Evolutionary conservation across 2,113 vertebrate genomes (phyloP), one percentile per base, ranked within the genome.

Genomic region (Mohoua ochrocephala): DNA sequence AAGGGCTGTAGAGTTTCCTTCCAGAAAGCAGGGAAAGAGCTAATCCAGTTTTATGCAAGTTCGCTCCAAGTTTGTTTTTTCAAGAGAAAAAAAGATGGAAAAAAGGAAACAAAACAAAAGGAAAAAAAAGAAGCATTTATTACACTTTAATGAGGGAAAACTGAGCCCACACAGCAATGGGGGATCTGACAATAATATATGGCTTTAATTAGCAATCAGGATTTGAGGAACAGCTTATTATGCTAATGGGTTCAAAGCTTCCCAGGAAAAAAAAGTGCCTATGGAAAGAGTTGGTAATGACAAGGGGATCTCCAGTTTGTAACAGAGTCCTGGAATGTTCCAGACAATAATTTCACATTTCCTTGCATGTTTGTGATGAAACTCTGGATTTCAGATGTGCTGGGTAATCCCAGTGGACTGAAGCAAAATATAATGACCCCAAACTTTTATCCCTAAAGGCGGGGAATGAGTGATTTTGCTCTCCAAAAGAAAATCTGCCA

Each of bases 201-300:
- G 71, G 71, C 65, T 97, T 97, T 97, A 97, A 97, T 97, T 97
- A 97, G 94, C 84, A 93, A 97, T 91, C 94, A 84, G 89, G 87
- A 87, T 97, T 97, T 96, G 93, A 97, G 94, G 89, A 97, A 88
- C 77, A 91, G 81, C 89, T 95, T 93, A 92, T 97, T 96, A 96
- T 94, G 92, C 64, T 83, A 92, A 96, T 91, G 77, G 89, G 67
- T 97, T 94, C 93, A 87, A 87, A 96, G 87, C 93, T 88, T 91
- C 87, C 79, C 82, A 37, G 79, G 89, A 6, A 88, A 97, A 95
- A 91, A 84, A 87, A 87, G 64, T 87, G 89, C 92, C 94, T 79
- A 68, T 92, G 87, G 94, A 97, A 94, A 95, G 92, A 91, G 77
- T 76, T 88, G 65, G 57, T 94, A 93, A 95, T 91, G 92, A 95